These are phyloP conservation scores for Oscheius sp. DNA, from an alignment of 2,888 invertebrate species.

Conservation along the genomic window DNA sequence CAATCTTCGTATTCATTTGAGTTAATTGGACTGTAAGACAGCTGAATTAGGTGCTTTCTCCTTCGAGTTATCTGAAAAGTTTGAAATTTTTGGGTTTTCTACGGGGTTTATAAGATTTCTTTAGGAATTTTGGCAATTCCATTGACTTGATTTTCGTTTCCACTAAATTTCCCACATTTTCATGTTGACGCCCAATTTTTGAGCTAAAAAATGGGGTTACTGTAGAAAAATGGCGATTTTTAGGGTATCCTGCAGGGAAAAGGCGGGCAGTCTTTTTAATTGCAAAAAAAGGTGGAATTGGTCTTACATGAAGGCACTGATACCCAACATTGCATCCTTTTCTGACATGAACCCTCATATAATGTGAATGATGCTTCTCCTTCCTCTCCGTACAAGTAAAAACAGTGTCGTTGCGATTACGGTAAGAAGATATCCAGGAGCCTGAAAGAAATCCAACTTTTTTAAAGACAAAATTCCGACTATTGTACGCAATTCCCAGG, in stretches of 20 bases:
- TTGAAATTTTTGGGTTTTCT: too few species aligned
- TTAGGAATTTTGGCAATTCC: too few species aligned
- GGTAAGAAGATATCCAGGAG: slow-evolving; percentile 45
- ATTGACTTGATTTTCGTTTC: too few species aligned
- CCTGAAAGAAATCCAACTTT: slow-evolving; percentile 29
- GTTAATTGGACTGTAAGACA: slow-evolving; percentile 41
- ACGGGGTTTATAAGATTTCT: too few species aligned
- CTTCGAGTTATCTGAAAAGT: slow-evolving; percentile 23
- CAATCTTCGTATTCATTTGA: slow-evolving; percentile 42
- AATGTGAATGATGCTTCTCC: slow-evolving; percentile 36
- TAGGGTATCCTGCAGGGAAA: too few species aligned
- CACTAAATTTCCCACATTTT: too few species aligned
- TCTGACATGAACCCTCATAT: slow-evolving; percentile 42
- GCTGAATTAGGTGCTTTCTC: slow-evolving; percentile 29
- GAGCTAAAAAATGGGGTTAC: too few species aligned
- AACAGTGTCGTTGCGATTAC: slow-evolving; percentile 46
- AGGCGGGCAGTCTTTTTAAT: too few species aligned
- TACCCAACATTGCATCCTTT: slow-evolving; percentile 54
- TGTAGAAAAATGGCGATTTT: too few species aligned
- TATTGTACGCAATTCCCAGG: too few species aligned
- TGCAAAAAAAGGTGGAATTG: neutral
- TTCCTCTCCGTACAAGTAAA: slow-evolving; percentile 48
- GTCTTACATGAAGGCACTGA: slow-evolving; percentile 47
- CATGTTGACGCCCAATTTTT: too few species aligned
- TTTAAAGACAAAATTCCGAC: too few species aligned